A percentile compares a stretch with the other conserved stretches of the same genome.
Evolutionary conservation across 2,888 invertebrate species (phyloP).

Genomic region (Philhelius pedissequus): DNA sequence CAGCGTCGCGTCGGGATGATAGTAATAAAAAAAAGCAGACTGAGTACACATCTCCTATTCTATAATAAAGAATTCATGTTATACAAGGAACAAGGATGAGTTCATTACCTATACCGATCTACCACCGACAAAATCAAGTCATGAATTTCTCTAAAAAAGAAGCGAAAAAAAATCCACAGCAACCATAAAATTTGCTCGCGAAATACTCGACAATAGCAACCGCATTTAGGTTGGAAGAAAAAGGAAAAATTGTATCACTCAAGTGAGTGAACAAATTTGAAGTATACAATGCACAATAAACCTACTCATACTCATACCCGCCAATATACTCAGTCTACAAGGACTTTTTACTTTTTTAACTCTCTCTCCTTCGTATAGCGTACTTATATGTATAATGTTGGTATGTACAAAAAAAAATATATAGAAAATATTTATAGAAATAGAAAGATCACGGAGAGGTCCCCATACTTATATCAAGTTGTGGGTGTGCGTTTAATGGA

Average conservation of each 20-base stretch:
- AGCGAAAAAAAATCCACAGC: not conserved
- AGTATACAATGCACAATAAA: constrained; percentile 55
- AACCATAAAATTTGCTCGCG: not conserved
- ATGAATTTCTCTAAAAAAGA: not conserved
- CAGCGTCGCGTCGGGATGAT: not conserved
- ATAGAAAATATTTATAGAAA: not conserved
- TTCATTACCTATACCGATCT: not conserved
- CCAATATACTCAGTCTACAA: not conserved
- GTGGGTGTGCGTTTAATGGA: constrained; percentile 1
- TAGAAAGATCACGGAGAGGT: constrained; percentile 4
- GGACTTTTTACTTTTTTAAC: not conserved
- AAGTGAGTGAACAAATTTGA: constrained; percentile 57
- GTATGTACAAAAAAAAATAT: not conserved
- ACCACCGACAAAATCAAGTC: not conserved
- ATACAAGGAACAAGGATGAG: not conserved
- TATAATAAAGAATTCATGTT: not conserved
- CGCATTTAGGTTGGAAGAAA: constrained; percentile 2
- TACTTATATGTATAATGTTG: too few species aligned
- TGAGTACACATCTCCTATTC: not conserved
- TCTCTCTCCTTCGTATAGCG: not conserved
- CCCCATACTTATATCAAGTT: not conserved
- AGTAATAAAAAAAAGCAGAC: not conserved
- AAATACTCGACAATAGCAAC: not conserved
- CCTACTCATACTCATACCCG: not conserved
- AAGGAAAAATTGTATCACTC: constrained; percentile 49